Conservation (phyloP, 2,113 vertebrate species). For the Dromaius novaehollandiae region DNA sequence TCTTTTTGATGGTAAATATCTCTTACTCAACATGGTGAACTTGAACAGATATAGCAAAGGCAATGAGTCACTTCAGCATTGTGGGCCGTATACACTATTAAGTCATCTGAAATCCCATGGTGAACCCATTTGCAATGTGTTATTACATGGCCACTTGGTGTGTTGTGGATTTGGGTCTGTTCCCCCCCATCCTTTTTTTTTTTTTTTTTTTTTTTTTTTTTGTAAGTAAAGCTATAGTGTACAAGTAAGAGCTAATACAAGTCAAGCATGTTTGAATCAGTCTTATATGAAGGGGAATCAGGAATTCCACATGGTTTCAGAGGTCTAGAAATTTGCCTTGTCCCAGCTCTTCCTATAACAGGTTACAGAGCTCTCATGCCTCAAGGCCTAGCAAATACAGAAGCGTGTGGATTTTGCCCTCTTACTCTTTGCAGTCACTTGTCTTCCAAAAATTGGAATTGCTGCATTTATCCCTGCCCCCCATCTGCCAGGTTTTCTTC, state of each 20-base stretch:
- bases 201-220: not conserved
- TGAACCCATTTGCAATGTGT: constrained; percentile 14
- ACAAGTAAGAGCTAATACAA: not conserved
- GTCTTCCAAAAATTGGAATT: not conserved
- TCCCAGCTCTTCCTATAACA: not conserved
- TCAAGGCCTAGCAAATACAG: not conserved
- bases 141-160: not conserved
- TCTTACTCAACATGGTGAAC: not conserved
- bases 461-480: not conserved
- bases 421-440: not conserved
- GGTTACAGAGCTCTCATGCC: not conserved
- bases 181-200: not conserved
- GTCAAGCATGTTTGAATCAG: not conserved
- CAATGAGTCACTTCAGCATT: constrained; percentile 32
- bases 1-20: not conserved
- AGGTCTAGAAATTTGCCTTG: not conserved
- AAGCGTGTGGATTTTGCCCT: not conserved
- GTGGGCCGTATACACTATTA: constrained; percentile 16
- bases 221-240: not conserved
- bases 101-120: constrained; percentile 17
- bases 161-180: not conserved
- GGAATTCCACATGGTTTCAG: not conserved
- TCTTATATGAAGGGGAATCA: not conserved
- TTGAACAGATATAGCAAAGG: constrained; percentile 50
- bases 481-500: not conserved